Evolutionary conservation across 2,797 vertebrate genomes (phyloP).

Genomic region (Spinus pinus): DNA sequence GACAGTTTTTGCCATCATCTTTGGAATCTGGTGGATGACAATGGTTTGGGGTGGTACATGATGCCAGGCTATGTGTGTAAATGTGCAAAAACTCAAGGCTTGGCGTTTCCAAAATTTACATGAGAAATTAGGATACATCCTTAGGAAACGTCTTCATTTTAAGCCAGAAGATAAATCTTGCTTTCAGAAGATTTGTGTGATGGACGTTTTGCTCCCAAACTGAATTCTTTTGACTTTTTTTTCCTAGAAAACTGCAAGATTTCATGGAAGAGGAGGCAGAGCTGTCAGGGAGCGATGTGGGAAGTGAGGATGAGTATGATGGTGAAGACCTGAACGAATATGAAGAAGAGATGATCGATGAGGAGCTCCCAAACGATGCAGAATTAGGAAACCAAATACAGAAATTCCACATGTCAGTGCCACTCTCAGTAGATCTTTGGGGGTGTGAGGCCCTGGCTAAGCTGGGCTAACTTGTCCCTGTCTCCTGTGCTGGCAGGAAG

Average conservation of each 20-base stretch:
- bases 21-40: neutral
- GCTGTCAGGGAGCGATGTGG: conserved; percentile 90
- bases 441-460: neutral
- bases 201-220: neutral
- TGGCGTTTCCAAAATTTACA: neutral
- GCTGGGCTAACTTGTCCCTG: neutral
- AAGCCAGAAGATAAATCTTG: neutral
- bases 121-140: accelerated
- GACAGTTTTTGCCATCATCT: neutral
- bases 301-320: conserved; percentile 89
- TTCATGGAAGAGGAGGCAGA: conserved; percentile 95
- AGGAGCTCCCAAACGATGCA: conserved; percentile 89
- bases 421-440: accelerated
- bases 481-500: conserved; percentile 80
- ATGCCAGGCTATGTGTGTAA: neutral
- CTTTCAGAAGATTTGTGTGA: neutral
- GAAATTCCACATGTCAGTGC: conserved; percentile 95
- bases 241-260: conserved; percentile 80
- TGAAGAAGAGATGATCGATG: conserved; percentile 90
- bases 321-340: conserved; percentile 85
- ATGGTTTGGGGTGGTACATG: neutral
- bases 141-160: neutral
- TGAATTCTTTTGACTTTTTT: neutral
- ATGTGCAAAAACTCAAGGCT: neutral
- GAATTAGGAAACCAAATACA: conserved; percentile 93